Conservation (phyloP, 2,888 invertebrate species). For the Ichneumoninae sp. region DNA sequence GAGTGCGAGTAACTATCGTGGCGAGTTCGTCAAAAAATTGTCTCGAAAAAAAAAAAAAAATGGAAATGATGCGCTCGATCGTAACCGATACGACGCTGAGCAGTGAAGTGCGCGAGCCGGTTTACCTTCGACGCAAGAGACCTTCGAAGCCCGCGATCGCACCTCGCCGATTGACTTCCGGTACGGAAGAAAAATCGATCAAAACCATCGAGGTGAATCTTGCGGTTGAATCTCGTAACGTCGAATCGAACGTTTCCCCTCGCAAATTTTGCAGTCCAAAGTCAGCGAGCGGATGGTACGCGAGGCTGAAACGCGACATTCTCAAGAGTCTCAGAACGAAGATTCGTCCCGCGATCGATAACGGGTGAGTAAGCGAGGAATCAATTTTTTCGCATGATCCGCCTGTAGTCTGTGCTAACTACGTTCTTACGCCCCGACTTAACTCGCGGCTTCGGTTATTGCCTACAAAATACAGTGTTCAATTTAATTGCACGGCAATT, state of each 20-base stretch:
- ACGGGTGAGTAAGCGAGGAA: constrained; percentile 71
- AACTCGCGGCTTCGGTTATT: neutral
- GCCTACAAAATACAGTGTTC: neutral
- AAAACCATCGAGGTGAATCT: constrained; percentile 14
- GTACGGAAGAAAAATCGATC: constrained; percentile 30
- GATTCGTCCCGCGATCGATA: constrained; percentile 68
- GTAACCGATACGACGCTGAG: constrained; percentile 66
- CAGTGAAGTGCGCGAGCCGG: constrained; percentile 50
- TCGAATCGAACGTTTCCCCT: constrained; percentile 42
- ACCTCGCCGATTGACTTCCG: constrained; percentile 24
- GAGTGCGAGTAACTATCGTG: neutral
- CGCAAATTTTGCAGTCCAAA: constrained; percentile 64
- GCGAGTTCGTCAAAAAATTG: neutral
- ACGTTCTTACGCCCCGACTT: neutral
- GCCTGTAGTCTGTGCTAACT: neutral
- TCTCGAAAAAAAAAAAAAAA: neutral
- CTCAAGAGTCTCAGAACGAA: constrained; percentile 72
- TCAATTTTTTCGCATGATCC: neutral
- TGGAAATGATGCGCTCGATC: constrained; percentile 50
- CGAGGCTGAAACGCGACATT: constrained; percentile 72
- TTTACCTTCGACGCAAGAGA: constrained; percentile 59
- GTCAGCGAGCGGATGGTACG: constrained; percentile 70
- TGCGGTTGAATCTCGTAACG: constrained; percentile 56
- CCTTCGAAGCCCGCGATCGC: constrained; percentile 14
- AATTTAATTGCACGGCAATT: neutral